A percentile compares a stretch with the other conserved stretches of the same genome.
Evolutionary conservation across 2,888 invertebrate species (phyloP).

Genomic region (Cephus nigrinus): DNA sequence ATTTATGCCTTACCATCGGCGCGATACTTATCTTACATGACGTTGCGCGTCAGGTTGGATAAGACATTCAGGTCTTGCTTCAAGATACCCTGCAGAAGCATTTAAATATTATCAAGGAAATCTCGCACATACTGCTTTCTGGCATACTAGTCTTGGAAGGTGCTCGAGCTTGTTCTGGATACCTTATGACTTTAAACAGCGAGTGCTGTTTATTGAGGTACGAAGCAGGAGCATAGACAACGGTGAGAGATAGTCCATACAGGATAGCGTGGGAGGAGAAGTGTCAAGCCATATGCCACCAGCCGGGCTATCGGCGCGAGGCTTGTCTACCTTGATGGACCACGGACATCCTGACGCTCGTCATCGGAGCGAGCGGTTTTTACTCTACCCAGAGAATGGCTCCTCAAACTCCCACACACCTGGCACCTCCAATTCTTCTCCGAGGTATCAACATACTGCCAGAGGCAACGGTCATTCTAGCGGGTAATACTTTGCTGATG

Average conservation of each 20-base stretch:
- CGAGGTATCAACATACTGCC: slow-evolving; percentile 55
- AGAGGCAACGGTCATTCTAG: slow-evolving; percentile 55
- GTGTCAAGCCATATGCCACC: slow-evolving; percentile 63
- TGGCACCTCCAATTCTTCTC: slow-evolving; percentile 55
- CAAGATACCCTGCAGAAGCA: neutral
- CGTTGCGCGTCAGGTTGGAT: neutral
- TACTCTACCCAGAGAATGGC: slow-evolving; percentile 63
- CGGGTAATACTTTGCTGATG: slow-evolving; percentile 32
- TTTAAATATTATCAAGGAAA: neutral
- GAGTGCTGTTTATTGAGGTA: neutral
- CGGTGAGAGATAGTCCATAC: neutral
- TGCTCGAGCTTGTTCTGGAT: neutral
- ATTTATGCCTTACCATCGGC: neutral
- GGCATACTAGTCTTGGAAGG: neutral
- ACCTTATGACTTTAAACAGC: neutral
- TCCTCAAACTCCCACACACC: slow-evolving; percentile 54
- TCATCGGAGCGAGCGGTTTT: slow-evolving; percentile 64
- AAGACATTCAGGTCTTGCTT: neutral
- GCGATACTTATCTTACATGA: neutral
- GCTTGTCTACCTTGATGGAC: slow-evolving; percentile 66
- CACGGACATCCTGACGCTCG: slow-evolving; percentile 66
- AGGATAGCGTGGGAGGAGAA: slow-evolving; percentile 23
- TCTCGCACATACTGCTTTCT: neutral
- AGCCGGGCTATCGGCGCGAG: slow-evolving; percentile 64
- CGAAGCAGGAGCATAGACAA: neutral